A percentile compares a stretch with the other conserved stretches of the same genome.
Conservation (phyloP, 2,797 vertebrate species). For the Microchirus variegatus region DNA sequence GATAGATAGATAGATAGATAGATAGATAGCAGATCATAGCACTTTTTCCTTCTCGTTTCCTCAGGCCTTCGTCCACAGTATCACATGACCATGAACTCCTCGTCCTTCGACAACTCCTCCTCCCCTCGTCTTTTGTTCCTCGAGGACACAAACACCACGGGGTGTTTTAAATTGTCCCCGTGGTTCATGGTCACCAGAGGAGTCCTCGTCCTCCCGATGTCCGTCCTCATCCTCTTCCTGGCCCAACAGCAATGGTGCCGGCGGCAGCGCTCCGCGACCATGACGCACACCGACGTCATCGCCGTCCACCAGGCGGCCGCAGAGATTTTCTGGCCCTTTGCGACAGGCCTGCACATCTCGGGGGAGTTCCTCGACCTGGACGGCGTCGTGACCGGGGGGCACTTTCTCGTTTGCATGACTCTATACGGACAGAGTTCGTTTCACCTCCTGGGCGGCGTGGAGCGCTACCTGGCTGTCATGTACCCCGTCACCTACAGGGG, state of each 20-base stretch:
- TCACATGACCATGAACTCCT: no score
- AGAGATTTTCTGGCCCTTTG: slow-evolving; percentile 13
- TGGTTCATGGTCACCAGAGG: not conserved
- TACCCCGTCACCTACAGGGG: slow-evolving; percentile 27
- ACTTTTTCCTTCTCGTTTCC: no score
- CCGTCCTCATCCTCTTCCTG: not conserved
- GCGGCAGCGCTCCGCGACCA: not conserved
- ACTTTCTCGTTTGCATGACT: fast-evolving
- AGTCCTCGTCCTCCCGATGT: slow-evolving; percentile 17
- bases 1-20: no score
- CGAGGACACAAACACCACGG: no score
- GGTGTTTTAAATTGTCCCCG: no score
- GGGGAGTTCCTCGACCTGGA: fast-evolving
- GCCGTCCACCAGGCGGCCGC: slow-evolving; percentile 8
- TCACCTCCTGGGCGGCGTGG: slow-evolving; percentile 35
- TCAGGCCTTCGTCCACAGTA: no score
- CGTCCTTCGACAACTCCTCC: no score
- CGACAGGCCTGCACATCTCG: fast-evolving
- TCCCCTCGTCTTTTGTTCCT: no score
- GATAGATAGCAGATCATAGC: no score
- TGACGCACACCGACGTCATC: slow-evolving; percentile 23
- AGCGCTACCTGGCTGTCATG: slow-evolving; percentile 44
- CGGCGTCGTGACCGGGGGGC: fast-evolving
- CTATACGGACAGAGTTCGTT: not conserved
- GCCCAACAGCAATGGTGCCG: not conserved